These are phyloP conservation scores for Oligia latruncula DNA, from an alignment of 2,888 invertebrate species.

Conservation along the genomic window DNA sequence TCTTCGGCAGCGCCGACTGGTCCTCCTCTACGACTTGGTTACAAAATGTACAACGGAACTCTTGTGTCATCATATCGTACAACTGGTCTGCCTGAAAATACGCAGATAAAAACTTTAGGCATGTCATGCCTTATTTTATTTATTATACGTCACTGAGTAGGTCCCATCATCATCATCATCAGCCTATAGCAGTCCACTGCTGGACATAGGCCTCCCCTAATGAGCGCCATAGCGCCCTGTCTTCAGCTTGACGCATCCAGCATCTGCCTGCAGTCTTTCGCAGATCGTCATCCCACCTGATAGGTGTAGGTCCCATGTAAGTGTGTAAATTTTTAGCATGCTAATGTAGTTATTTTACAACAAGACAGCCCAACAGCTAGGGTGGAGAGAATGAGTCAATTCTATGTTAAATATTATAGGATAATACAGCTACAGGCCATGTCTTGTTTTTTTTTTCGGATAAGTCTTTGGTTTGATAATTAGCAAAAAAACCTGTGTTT, in stretches of 20 bases:
- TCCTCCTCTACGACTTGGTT: constrained; percentile 97
- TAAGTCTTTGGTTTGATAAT: not conserved
- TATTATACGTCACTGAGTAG: not conserved
- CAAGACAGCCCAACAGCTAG: not conserved
- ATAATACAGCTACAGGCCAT: not conserved
- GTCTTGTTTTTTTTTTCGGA: not conserved
- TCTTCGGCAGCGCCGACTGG: constrained; percentile 97
- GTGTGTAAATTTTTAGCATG: not conserved
- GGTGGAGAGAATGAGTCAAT: not conserved
- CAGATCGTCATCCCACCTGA: too few relatives aligned
- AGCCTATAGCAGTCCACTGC: too few relatives aligned
- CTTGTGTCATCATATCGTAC: constrained; percentile 95
- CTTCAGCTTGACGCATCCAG: too few relatives aligned
- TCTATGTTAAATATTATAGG: too few relatives aligned
- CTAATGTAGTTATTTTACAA: not conserved
- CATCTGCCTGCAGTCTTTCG: too few relatives aligned
- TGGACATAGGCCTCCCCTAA: too few relatives aligned
- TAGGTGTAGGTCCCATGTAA: not conserved
- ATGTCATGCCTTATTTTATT: not conserved
- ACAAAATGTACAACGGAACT: constrained; percentile 97
- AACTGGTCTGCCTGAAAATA: constrained; percentile 94
- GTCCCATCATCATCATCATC: too few relatives aligned
- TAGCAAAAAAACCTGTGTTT: not conserved
- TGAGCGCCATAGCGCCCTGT: too few relatives aligned
- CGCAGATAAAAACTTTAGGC: not conserved